phyloP scores from a whole-genome alignment of 2,888 invertebrate species.

The Agapetus fuscipes region DNA sequence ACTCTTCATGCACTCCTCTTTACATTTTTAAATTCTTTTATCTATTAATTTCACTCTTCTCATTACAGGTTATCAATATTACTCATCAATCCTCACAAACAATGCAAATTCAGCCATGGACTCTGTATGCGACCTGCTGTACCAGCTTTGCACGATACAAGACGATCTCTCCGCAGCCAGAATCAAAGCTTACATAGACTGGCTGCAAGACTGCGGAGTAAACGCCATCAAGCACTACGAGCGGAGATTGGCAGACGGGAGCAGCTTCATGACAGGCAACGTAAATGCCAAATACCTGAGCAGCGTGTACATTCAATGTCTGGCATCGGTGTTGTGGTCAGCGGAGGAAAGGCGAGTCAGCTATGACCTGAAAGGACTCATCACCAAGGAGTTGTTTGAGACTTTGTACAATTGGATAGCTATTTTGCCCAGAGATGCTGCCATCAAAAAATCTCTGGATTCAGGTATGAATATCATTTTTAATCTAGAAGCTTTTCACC shows the following conservation, averaged over 20 bases:
- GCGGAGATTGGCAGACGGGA: conserved; percentile 31
- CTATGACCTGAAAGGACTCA: conserved; percentile 55
- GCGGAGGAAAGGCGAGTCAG: conserved; percentile 52
- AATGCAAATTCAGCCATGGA: conserved; percentile 33
- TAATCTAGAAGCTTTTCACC: background rate
- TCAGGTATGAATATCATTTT: conserved; percentile 35
- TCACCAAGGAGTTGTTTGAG: conserved; percentile 68
- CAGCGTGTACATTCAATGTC: conserved; percentile 56
- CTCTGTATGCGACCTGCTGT: conserved; percentile 69
- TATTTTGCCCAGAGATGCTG: conserved; percentile 56
- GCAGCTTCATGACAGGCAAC: conserved; percentile 24
- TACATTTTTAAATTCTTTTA: too few relatives aligned
- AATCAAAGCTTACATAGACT: conserved; percentile 57
- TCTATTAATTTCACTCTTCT: too few relatives aligned
- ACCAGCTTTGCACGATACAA: conserved; percentile 61
- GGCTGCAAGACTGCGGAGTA: conserved; percentile 55
- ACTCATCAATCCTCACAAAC: conserved; percentile 7
- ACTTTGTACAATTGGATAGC: conserved; percentile 69
- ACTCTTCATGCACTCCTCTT: too few relatives aligned
- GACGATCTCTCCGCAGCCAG: conserved; percentile 47
- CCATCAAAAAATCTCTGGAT: conserved; percentile 77
- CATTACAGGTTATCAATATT: conserved; percentile 16
- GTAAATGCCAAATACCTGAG: conserved; percentile 28
- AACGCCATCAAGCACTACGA: conserved; percentile 30
- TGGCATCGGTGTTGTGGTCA: conserved; percentile 63